A percentile compares a stretch with the other conserved stretches of the same genome.
phyloP scores from a whole-genome alignment of 2,888 invertebrate genomes.

The Drosophila affinis region DNA sequence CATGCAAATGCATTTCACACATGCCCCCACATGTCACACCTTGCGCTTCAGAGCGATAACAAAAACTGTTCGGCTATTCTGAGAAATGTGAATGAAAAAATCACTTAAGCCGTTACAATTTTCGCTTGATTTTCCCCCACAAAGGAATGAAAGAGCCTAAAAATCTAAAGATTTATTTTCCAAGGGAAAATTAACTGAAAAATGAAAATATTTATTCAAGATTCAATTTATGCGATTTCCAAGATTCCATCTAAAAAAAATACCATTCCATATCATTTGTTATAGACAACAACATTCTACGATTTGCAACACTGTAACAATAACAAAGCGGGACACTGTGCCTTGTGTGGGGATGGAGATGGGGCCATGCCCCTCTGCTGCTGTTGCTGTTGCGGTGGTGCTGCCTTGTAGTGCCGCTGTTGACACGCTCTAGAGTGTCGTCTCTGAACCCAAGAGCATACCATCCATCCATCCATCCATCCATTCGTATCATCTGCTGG shows the following conservation, averaged over 20 bases:
- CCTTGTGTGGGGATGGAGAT: background rate
- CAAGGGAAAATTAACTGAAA: no score
- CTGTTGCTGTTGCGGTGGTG: background rate
- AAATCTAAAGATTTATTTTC: no score
- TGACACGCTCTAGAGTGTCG: constrained; percentile 1
- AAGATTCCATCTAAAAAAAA: background rate
- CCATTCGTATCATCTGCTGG: constrained; percentile 25
- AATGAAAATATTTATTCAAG: no score
- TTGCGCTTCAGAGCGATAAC: background rate
- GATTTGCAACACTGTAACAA: background rate
- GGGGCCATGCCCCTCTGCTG: background rate
- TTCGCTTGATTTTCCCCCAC: no score
- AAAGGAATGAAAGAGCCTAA: no score
- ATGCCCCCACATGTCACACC: background rate
- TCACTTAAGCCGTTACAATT: no score
- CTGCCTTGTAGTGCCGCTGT: background rate
- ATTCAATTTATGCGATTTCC: no score
- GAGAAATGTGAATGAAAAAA: no score
- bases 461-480: constrained; percentile 17
- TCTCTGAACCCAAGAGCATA: background rate
- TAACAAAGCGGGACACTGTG: background rate
- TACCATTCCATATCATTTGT: background rate
- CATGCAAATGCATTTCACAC: background rate
- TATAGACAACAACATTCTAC: background rate
- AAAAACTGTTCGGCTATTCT: no score